Evolutionary conservation across 1,140 invertebrate genomes (phyloP).

Genomic region (Pentalonia nigronervosa): DNA sequence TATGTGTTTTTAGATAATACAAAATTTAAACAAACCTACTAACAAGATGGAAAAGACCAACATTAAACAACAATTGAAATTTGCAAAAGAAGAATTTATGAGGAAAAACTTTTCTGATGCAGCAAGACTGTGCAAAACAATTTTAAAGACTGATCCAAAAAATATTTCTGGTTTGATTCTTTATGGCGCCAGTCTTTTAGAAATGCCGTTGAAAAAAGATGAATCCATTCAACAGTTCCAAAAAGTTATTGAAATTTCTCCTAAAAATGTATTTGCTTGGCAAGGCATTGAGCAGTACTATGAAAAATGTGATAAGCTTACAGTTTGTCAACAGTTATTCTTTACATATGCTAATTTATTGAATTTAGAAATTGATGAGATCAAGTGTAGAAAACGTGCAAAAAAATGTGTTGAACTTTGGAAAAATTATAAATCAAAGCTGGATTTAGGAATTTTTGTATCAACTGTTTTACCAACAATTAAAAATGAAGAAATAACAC

Average conservation of each 20-base stretch:
- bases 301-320: slow-evolving; percentile 32
- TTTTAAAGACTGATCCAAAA: slow-evolving; percentile 9
- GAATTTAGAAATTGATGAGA: slow-evolving; percentile 26
- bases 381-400: slow-evolving; percentile 3
- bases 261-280: slow-evolving; percentile 46
- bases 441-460: slow-evolving; percentile 33
- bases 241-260: slow-evolving; percentile 36
- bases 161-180: slow-evolving; percentile 41
- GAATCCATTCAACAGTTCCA: slow-evolving; percentile 42
- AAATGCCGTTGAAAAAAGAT: slow-evolving; percentile 48
- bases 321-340: slow-evolving; percentile 26
- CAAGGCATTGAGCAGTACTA: slow-evolving; percentile 47
- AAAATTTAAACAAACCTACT: slow-evolving; percentile 6
- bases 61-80: slow-evolving; percentile 49
- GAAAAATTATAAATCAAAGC: slow-evolving; percentile 44
- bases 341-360: slow-evolving; percentile 48
- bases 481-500: slow-evolving; percentile 28
- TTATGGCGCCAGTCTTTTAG: slow-evolving; percentile 17
- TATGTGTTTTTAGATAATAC: slow-evolving; percentile 47
- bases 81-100: slow-evolving; percentile 51
- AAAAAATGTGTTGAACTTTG: slow-evolving; percentile 43
- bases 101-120: slow-evolving; percentile 43
- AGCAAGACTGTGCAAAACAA: slow-evolving; percentile 16
- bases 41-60: slow-evolving; percentile 51
- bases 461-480: slow-evolving; percentile 35